These are phyloP conservation scores for Porites lutea DNA, from an alignment of 64 coral and sea anemone species.

Conservation along the genomic window DNA sequence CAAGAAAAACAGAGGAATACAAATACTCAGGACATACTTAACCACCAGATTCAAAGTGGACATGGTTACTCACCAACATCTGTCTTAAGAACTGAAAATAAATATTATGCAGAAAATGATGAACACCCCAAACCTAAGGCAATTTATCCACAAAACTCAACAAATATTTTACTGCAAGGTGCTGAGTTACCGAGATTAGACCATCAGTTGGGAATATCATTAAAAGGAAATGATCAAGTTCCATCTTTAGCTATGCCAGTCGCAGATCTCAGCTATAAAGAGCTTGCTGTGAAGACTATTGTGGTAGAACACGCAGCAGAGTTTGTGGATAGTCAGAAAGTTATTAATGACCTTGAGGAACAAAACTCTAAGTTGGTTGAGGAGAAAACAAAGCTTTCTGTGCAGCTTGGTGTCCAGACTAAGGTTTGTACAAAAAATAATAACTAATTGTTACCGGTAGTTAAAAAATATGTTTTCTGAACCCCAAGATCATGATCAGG, in stretches of 20 bases:
- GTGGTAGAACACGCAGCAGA: conserved; percentile 56
- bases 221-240: no score
- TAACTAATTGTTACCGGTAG: no score
- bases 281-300: neutral
- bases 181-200: conserved; percentile 14
- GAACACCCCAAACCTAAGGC: neutral
- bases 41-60: neutral
- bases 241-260: no score
- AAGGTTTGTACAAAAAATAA: no score
- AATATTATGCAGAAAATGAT: neutral
- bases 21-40: neutral
- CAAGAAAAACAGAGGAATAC: neutral
- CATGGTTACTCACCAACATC: neutral
- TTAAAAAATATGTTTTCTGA: no score
- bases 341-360: conserved; percentile 68
- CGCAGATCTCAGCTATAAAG: neutral
- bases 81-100: neutral
- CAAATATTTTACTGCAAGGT: conserved; percentile 36
- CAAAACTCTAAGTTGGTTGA: conserved; percentile 69
- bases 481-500: no score
- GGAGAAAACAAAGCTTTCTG: conserved; percentile 72
- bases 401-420: conserved; percentile 72
- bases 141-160: conserved; percentile 4
- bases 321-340: conserved; percentile 57
- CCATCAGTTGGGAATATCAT: no score